Evolutionary conservation across 2,113 vertebrate species (phyloP).

Genomic region (Trochalopteron elliotii): DNA sequence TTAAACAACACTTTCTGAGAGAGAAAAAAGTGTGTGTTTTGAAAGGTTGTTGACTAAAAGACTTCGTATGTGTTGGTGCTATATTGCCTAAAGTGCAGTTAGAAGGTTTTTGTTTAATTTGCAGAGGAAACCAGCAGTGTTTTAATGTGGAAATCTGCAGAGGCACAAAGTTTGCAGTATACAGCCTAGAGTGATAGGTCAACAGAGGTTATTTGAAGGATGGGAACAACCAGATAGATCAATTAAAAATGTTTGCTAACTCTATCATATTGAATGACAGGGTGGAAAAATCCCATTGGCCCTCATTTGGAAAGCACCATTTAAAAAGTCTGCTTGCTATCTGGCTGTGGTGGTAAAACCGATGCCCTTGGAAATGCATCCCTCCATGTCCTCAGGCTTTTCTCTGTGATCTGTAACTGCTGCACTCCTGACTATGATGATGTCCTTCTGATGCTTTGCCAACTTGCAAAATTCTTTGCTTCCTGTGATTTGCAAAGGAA

Average conservation of each 20-base stretch:
- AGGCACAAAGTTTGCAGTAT: not conserved
- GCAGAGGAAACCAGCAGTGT: not conserved
- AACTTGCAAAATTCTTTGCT: constrained; percentile 11
- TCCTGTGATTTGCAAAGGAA: not conserved
- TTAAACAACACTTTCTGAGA: not conserved
- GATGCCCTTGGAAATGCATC: not conserved
- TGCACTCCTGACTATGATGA: not conserved
- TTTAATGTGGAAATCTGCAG: not conserved
- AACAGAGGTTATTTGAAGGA: constrained; percentile 20
- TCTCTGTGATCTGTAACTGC: not conserved
- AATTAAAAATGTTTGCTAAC: not conserved
- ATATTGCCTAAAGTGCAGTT: not conserved
- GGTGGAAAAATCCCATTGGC: constrained; percentile 8
- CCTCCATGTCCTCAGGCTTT: not conserved
- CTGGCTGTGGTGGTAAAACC: not conserved
- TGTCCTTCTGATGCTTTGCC: not conserved
- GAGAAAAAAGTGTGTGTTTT: not conserved
- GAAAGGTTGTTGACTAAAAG: not conserved
- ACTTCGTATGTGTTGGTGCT: not conserved
- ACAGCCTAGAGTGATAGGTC: not conserved
- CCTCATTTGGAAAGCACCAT: not conserved
- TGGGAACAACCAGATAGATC: constrained; percentile 1
- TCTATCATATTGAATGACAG: not conserved
- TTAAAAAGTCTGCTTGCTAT: not conserved
- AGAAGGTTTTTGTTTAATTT: not conserved